phyloP scores from a whole-genome alignment of 1,140 invertebrate species.

The Trichogramma pretiosum region DNA sequence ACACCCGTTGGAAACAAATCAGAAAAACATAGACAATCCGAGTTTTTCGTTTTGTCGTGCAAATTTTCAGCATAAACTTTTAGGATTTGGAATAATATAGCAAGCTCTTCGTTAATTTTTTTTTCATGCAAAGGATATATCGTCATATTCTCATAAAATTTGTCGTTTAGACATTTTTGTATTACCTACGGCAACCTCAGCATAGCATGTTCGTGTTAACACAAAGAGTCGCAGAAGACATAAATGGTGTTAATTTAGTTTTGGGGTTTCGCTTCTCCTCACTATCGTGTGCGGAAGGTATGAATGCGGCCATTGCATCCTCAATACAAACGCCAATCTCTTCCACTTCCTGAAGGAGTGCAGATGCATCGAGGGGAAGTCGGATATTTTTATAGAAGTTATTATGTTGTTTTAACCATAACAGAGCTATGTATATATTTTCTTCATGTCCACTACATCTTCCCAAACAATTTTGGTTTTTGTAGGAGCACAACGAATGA shows the following conservation, averaged over 20 bases:
- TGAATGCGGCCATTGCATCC: too few species aligned
- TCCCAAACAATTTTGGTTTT: slow-evolving; percentile 3
- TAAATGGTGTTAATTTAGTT: too few species aligned
- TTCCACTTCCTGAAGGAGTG: too few species aligned
- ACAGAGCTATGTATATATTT: slow-evolving; percentile 2
- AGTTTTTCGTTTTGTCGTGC: slow-evolving; percentile 18
- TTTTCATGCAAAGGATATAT: slow-evolving; percentile 5
- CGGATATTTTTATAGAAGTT: too few species aligned
- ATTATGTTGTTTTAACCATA: too few species aligned
- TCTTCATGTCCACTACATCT: not conserved
- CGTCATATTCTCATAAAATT: not conserved
- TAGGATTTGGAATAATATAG: slow-evolving; percentile 31
- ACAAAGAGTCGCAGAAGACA: too few species aligned
- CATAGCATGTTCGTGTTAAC: too few species aligned
- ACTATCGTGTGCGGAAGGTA: too few species aligned
- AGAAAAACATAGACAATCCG: slow-evolving; percentile 30
- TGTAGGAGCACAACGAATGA: slow-evolving; percentile 16
- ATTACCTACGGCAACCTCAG: too few species aligned
- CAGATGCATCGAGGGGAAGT: too few species aligned
- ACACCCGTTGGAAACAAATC: slow-evolving; percentile 26
- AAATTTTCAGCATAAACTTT: slow-evolving; percentile 23
- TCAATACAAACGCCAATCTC: too few species aligned
- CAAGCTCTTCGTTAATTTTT: slow-evolving; percentile 7
- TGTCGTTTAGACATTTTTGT: not conserved
- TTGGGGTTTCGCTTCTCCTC: too few species aligned